These are phyloP conservation scores for Hippocampus kuda DNA, from an alignment of 2,797 vertebrate genomes.

Conservation along the genomic window DNA sequence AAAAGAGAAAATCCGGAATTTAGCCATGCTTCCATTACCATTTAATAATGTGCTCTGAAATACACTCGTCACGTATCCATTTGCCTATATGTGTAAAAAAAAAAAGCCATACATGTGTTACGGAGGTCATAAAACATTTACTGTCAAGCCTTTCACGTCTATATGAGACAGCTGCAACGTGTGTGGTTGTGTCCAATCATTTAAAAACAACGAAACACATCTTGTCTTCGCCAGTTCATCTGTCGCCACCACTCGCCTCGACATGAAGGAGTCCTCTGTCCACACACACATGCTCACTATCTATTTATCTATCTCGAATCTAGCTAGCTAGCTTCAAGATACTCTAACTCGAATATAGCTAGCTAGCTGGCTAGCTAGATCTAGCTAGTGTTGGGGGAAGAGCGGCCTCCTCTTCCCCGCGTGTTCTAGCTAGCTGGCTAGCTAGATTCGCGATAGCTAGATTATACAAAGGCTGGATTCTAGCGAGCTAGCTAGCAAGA, in stretches of 20 bases:
- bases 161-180: background rate
- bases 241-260: conserved; percentile 41
- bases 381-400: too few species aligned
- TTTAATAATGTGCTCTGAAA: background rate
- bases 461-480: too few species aligned
- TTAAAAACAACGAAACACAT: conserved; percentile 6
- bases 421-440: too few species aligned
- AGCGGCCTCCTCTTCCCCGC: too few species aligned
- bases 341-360: background rate
- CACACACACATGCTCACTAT: conserved; percentile 16
- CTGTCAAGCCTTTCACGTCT: background rate
- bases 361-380: too few species aligned
- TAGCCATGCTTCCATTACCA: background rate
- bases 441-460: too few species aligned
- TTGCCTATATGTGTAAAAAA: background rate
- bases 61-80: background rate
- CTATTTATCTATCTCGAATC: conserved; percentile 31
- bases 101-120: background rate
- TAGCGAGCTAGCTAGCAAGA: background rate
- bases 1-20: too few species aligned
- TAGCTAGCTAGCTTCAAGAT: too few species aligned
- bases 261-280: conserved; percentile 23
- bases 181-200: background rate
- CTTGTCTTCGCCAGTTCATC: conserved; percentile 30
- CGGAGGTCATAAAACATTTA: background rate